A percentile compares a stretch with the other conserved stretches of the same genome.
Evolutionary conservation across 2,113 vertebrate genomes (phyloP).

Genomic region (Hassar affinis): DNA sequence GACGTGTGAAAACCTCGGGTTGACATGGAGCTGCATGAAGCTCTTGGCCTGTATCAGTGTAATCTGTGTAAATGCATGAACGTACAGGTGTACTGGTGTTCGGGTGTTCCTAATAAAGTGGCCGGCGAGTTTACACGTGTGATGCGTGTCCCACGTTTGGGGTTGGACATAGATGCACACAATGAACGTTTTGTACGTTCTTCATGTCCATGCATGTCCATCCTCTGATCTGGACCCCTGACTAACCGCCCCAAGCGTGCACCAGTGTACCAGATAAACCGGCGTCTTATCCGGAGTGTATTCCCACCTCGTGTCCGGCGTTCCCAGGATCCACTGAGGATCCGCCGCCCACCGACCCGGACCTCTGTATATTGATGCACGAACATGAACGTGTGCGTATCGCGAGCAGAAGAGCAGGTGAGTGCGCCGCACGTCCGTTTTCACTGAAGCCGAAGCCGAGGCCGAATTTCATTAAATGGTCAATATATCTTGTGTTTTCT

Average conservation of each 20-base stretch:
- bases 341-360: not conserved
- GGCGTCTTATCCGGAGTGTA: not conserved
- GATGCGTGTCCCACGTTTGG: too few species aligned
- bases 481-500: constrained; percentile 83
- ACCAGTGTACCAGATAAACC: not conserved
- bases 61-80: too few species aligned
- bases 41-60: too few species aligned
- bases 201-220: too few species aligned
- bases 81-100: too few species aligned
- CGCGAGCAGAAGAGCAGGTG: constrained; percentile 10
- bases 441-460: constrained; percentile 64
- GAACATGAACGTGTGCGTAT: not conserved
- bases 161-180: too few species aligned
- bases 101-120: too few species aligned
- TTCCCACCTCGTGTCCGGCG: not conserved
- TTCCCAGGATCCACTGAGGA: not conserved
- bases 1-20: too few species aligned
- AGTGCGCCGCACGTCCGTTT: constrained; percentile 37
- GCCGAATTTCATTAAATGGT: constrained; percentile 79
- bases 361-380: not conserved
- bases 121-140: too few species aligned
- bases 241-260: not conserved
- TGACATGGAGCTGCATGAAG: too few species aligned
- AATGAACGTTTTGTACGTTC: too few species aligned
- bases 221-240: too few species aligned